Evolutionary conservation across 2,888 invertebrate genomes (phyloP).

Genomic region (Neoitamus cyanurus): DNA sequence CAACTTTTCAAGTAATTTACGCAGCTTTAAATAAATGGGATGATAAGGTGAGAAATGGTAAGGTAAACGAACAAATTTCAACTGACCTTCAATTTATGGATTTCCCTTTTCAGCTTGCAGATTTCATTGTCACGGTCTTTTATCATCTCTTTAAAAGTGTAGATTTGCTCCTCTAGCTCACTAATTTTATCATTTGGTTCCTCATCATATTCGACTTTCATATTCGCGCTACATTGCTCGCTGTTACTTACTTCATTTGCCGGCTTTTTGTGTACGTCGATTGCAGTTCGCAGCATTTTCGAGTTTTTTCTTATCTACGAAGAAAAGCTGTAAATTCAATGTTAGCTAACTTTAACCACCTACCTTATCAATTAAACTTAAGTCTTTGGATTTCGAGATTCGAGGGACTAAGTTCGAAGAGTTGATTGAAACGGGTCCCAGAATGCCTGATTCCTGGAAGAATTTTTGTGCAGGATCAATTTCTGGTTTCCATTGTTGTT

Average conservation of each 20-base stretch:
- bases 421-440: constrained; percentile 57
- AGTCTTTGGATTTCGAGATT: constrained; percentile 59
- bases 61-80: neutral
- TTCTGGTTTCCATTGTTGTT: neutral
- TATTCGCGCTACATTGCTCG: neutral
- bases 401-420: constrained; percentile 57
- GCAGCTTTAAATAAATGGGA: neutral
- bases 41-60: neutral
- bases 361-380: constrained; percentile 59
- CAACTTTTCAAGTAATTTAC: neutral
- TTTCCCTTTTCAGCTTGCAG: constrained; percentile 73
- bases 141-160: constrained; percentile 69
- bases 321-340: neutral
- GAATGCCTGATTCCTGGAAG: constrained; percentile 60
- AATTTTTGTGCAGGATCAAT: constrained; percentile 58
- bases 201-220: constrained; percentile 47
- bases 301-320: constrained; percentile 52
- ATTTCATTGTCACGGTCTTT: constrained; percentile 71
- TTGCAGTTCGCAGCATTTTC: constrained; percentile 33
- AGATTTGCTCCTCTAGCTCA: constrained; percentile 70
- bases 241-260: constrained; percentile 43
- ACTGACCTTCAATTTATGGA: constrained; percentile 76
- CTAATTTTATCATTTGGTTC: constrained; percentile 63
- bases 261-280: neutral
- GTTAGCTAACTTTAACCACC: constrained; percentile 8